These are phyloP conservation scores for Microctenopoma lineatum DNA, from an alignment of 2,797 vertebrate genomes.

Conservation along the genomic window DNA sequence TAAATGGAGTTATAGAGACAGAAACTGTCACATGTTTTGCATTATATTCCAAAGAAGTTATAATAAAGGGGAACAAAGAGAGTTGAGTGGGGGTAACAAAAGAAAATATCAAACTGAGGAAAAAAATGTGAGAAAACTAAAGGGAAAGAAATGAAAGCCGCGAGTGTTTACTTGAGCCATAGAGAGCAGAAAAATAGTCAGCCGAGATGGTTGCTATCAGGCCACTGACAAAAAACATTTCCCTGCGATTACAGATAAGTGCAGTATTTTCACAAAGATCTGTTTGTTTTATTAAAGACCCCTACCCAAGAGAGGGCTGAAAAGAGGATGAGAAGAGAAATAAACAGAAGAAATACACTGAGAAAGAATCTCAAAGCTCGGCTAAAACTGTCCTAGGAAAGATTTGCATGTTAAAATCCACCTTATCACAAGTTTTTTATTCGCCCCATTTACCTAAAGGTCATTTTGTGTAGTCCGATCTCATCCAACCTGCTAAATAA, in stretches of 20 bases:
- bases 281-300: slow-evolving; percentile 73
- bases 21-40: neutral
- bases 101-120: slow-evolving; percentile 2
- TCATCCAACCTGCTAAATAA: slow-evolving; percentile 9
- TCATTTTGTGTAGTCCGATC: slow-evolving; percentile 5
- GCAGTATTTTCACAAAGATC: slow-evolving; percentile 65
- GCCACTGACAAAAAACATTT: slow-evolving; percentile 62
- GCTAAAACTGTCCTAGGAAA: neutral
- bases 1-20: neutral
- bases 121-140: neutral
- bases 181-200: slow-evolving; percentile 31
- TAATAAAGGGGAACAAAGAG: neutral
- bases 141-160: slow-evolving; percentile 6
- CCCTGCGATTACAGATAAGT: slow-evolving; percentile 70
- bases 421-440: slow-evolving; percentile 5
- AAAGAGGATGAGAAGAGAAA: slow-evolving; percentile 33
- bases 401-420: slow-evolving; percentile 8
- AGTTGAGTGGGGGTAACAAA: slow-evolving; percentile 11
- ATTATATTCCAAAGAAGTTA: neutral
- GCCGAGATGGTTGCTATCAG: slow-evolving; percentile 41
- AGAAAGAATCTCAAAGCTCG: slow-evolving; percentile 10
- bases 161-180: slow-evolving; percentile 19
- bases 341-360: slow-evolving; percentile 14
- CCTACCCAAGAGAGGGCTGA: slow-evolving; percentile 47
- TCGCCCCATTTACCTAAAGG: slow-evolving; percentile 8